A percentile compares a stretch with the other conserved stretches of the same genome.
phyloP scores from a whole-genome alignment of 2,113 vertebrate species.

The Penelope pileata region DNA sequence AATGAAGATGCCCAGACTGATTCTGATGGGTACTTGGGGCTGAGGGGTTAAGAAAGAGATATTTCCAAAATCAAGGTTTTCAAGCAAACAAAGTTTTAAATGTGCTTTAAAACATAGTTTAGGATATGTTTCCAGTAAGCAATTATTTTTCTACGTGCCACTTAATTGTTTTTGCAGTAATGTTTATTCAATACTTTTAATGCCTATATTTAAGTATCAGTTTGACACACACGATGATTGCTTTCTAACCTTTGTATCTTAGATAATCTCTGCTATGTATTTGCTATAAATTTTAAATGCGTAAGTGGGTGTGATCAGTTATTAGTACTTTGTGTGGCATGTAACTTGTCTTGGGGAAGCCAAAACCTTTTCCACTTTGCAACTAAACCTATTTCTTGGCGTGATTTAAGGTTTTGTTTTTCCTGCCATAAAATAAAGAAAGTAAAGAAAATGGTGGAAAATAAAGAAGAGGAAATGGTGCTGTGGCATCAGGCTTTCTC shows the following conservation, averaged over 20 bases:
- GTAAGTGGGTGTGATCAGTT: neutral
- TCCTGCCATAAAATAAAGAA: neutral
- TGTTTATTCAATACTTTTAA: neutral
- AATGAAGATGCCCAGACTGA: neutral
- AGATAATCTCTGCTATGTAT: neutral
- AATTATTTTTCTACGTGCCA: neutral
- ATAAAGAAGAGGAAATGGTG: neutral
- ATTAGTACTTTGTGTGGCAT: neutral
- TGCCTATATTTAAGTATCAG: neutral
- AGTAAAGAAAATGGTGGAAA: neutral
- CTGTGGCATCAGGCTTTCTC: neutral
- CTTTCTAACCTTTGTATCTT: neutral
- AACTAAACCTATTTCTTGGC: neutral
- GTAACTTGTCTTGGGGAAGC: neutral
- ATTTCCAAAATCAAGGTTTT: neutral
- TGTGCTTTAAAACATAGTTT: neutral
- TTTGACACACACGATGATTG: neutral
- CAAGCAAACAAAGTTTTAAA: neutral
- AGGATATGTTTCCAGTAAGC: neutral
- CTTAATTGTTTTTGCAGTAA: neutral
- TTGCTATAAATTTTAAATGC: neutral
- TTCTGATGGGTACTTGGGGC: neutral
- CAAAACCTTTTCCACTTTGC: neutral
- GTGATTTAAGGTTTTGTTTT: neutral
- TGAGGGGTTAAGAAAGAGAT: neutral